Evolutionary conservation across 1,140 invertebrate genomes (phyloP).

Genomic region (Odontomachus brunneus): DNA sequence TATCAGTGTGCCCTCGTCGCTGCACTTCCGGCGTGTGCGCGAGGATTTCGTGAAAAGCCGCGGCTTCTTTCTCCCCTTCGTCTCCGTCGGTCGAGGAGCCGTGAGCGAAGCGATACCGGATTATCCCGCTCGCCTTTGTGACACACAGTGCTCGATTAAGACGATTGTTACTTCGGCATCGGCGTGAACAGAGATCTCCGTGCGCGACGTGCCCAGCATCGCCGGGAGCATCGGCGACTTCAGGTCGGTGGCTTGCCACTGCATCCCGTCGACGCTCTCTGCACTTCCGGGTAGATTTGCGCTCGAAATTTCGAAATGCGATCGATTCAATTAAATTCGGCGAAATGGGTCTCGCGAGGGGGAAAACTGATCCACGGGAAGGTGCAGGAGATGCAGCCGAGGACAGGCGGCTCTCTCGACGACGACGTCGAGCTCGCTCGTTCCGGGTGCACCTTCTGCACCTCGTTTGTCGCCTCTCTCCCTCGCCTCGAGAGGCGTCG

Average conservation of each 20-base stretch:
- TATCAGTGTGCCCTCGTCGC: too few relatives aligned
- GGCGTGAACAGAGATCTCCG: too few relatives aligned
- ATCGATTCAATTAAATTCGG: neutral
- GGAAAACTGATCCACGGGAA: neutral
- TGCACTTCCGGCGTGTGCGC: too few relatives aligned
- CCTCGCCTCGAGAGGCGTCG: neutral
- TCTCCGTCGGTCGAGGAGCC: too few relatives aligned
- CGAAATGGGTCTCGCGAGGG: neutral
- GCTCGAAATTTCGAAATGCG: too few relatives aligned
- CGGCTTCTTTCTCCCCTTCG: too few relatives aligned
- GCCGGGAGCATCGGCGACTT: neutral
- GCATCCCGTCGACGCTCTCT: neutral
- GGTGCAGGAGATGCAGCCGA: neutral
- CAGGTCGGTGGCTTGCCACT: neutral
- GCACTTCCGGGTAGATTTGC: neutral
- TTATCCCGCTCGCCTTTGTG: neutral
- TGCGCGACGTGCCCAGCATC: constrained; percentile 21
- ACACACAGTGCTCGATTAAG: constrained; percentile 17
- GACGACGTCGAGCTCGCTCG: neutral
- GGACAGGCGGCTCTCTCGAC: neutral
- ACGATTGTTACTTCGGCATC: neutral
- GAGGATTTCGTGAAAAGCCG: too few relatives aligned
- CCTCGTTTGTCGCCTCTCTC: neutral
- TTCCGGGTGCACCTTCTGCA: neutral
- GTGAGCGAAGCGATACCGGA: too few relatives aligned